Conservation (phyloP, 2,888 invertebrate genomes). For the Cheilosia grossa region DNA sequence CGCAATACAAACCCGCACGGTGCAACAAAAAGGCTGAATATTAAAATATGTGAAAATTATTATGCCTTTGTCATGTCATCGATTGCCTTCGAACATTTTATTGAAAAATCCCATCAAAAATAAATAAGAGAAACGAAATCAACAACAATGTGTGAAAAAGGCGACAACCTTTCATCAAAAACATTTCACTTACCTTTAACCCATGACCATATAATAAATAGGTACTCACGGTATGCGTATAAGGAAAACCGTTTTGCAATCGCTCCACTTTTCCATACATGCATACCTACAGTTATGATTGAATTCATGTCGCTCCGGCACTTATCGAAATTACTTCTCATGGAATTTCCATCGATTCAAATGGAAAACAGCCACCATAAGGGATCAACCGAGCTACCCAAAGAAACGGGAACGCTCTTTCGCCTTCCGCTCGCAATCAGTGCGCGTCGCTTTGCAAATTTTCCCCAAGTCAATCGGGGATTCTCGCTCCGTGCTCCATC, state of each 20-base stretch:
- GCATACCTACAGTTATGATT: conserved; percentile 36
- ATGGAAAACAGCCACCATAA: conserved; percentile 29
- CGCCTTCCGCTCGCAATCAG: conserved; percentile 18
- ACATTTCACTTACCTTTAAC: conserved; percentile 6
- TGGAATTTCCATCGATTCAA: conserved; percentile 21
- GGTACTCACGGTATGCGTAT: neutral
- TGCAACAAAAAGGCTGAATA: neutral
- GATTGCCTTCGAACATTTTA: neutral
- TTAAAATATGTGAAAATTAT: neutral
- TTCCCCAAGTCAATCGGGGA: conserved; percentile 31
- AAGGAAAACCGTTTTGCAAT: conserved; percentile 1
- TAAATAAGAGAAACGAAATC: neutral
- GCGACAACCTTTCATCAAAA: conserved; percentile 27
- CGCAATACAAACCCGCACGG: too few relatives aligned
- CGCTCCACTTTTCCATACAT: conserved; percentile 10
- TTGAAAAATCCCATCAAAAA: conserved; percentile 2
- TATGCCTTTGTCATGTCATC: neutral
- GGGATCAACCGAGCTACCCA: conserved; percentile 20
- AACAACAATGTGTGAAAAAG: conserved; percentile 11
- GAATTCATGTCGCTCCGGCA: conserved; percentile 42
- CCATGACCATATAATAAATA: neutral
- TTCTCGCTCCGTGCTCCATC: neutral
- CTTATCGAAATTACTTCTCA: conserved; percentile 55
- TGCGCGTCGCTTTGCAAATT: conserved; percentile 33
- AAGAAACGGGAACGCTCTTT: conserved; percentile 20